A percentile compares a stretch with the other conserved stretches of the same genome.
These are phyloP conservation scores for Drosophila funebris DNA, from an alignment of 1,140 invertebrate species.

Conservation along the genomic window DNA sequence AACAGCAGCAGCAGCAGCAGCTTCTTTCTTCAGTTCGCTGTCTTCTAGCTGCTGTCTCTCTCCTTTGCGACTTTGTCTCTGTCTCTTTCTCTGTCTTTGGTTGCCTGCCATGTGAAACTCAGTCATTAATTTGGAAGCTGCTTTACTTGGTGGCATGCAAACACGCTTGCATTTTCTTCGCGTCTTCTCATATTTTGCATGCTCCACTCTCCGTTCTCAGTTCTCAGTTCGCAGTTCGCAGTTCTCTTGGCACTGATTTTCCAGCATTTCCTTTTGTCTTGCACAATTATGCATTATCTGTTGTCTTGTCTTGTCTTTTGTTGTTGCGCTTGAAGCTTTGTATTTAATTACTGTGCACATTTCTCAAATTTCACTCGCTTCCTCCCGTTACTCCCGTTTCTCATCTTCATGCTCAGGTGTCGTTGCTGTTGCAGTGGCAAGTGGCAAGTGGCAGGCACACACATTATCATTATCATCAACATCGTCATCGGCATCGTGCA, in stretches of 20 bases:
- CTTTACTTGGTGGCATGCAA: slow-evolving; percentile 54
- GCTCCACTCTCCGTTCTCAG: slow-evolving; percentile 1
- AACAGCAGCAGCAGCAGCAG: slow-evolving; percentile 8
- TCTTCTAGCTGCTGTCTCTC: background rate
- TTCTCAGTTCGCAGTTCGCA: slow-evolving; percentile 17
- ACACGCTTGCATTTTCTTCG: slow-evolving; percentile 55
- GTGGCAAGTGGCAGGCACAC: slow-evolving; percentile 21
- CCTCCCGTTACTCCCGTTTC: slow-evolving; percentile 6
- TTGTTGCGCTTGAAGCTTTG: slow-evolving; percentile 63
- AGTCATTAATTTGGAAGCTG: slow-evolving; percentile 75
- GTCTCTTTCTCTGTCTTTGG: slow-evolving; percentile 13
- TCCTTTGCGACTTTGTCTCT: background rate
- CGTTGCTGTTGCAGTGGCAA: slow-evolving; percentile 13
- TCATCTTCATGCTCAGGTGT: slow-evolving; percentile 51
- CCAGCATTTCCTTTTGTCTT: slow-evolving; percentile 74
- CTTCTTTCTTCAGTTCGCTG: background rate
- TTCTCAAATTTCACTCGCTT: slow-evolving; percentile 68
- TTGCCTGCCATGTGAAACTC: slow-evolving; percentile 67
- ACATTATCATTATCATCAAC: slow-evolving; percentile 66
- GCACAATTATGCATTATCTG: slow-evolving; percentile 42
- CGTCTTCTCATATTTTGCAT: slow-evolving; percentile 70
- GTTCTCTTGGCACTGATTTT: slow-evolving; percentile 42
- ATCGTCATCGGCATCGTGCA: slow-evolving; percentile 48
- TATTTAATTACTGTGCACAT: slow-evolving; percentile 78
- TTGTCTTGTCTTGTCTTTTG: background rate